A percentile compares a stretch with the other conserved stretches of the same genome.
These are phyloP conservation scores for Fragum whitleyi DNA, from an alignment of 2,888 invertebrate species.

Conservation along the genomic window DNA sequence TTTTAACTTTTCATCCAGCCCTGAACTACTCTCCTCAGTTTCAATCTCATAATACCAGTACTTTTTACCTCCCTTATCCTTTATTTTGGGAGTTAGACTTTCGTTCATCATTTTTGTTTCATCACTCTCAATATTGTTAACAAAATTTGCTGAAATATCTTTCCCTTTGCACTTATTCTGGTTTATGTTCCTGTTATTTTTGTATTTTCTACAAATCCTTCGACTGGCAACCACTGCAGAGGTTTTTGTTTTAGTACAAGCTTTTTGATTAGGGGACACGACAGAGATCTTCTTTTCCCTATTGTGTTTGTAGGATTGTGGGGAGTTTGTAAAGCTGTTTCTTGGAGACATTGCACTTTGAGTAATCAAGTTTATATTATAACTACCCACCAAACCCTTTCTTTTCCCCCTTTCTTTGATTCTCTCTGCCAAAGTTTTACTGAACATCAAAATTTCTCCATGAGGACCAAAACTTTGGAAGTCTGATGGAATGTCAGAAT, in stretches of 20 bases:
- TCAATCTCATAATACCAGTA: conserved; percentile 41
- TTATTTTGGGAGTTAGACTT: too few species aligned
- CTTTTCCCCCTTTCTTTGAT: conserved; percentile 47
- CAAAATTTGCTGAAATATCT: background rate
- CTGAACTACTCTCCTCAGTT: background rate
- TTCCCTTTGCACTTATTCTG: background rate
- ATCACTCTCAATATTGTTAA: background rate
- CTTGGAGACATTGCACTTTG: conserved; percentile 18
- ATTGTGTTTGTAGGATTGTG: background rate
- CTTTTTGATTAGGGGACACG: background rate
- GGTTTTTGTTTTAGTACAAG: conserved; percentile 21
- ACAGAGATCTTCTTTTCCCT: background rate
- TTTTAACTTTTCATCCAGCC: background rate
- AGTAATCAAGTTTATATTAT: conserved; percentile 46
- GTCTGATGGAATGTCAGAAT: conserved; percentile 43
- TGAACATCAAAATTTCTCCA: conserved; percentile 34
- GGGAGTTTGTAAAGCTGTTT: background rate
- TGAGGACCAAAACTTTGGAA: conserved; percentile 33
- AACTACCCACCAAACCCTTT: conserved; percentile 22
- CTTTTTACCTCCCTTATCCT: conserved; percentile 4
- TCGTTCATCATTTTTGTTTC: too few species aligned
- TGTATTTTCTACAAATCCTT: conserved; percentile 51
- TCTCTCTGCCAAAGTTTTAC: conserved; percentile 60
- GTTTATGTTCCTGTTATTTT: conserved; percentile 10
- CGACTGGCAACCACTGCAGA: conserved; percentile 43